Evolutionary conservation across 2,113 vertebrate genomes (phyloP).

Genomic region (Sinocyclocheilus grahami): DNA sequence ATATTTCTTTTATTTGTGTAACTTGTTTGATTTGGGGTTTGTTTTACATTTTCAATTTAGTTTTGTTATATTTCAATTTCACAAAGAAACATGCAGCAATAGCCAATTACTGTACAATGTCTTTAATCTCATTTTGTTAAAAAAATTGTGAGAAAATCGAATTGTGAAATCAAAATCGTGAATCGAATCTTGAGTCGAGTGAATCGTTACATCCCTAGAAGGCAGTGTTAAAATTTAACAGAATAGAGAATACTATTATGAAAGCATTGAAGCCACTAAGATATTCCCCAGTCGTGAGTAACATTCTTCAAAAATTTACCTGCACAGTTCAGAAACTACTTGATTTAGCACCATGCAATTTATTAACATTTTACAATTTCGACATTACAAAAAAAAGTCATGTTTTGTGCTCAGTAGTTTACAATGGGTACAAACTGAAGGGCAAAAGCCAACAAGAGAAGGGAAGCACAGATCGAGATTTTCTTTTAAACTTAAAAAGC

Average conservation of each 20-base stretch:
- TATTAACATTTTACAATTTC: not conserved
- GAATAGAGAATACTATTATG: not conserved
- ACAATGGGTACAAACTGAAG: not conserved
- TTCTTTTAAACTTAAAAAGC: not conserved
- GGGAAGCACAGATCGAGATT: not conserved
- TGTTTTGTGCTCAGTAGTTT: not conserved
- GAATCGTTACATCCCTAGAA: not conserved
- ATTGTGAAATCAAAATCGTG: too few species aligned
- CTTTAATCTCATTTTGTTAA: too few species aligned
- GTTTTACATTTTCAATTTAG: too few species aligned
- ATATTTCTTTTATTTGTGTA: too few species aligned
- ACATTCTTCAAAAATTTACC: slow-evolving; percentile 17
- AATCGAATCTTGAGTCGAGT: too few species aligned
- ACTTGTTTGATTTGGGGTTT: too few species aligned
- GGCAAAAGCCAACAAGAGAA: not conserved
- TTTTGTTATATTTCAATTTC: too few species aligned
- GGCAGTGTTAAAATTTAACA: not conserved
- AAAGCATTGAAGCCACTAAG: not conserved
- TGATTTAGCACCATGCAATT: not conserved
- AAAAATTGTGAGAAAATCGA: too few species aligned
- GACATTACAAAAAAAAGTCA: not conserved
- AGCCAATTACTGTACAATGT: too few species aligned
- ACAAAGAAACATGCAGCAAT: too few species aligned
- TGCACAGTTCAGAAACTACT: not conserved
- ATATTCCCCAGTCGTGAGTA: slow-evolving; percentile 12